Conservation (phyloP, 1,140 invertebrate genomes). For the Pollicipes pollicipes region DNA sequence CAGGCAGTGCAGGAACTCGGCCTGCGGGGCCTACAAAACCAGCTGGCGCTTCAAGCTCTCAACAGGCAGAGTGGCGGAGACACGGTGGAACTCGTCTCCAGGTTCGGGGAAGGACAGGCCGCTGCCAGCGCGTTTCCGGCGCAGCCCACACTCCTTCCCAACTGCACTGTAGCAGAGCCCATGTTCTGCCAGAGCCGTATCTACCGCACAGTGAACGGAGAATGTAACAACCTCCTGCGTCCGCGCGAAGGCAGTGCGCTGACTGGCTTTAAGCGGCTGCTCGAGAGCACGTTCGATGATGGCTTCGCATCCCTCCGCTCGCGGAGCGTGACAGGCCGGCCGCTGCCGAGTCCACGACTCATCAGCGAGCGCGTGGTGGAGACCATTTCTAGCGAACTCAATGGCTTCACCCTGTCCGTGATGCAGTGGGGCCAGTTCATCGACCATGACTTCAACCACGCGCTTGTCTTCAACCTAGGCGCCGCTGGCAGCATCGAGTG, state of each 20-base stretch:
- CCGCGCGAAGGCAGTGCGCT: conserved; percentile 66
- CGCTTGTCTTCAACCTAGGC: conserved; percentile 14
- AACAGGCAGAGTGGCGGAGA: not conserved
- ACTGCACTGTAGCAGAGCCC: not conserved
- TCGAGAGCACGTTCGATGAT: conserved; percentile 75
- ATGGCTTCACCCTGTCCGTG: conserved; percentile 39
- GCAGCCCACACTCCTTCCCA: not conserved
- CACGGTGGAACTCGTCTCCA: not conserved
- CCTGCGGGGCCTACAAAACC: not conserved
- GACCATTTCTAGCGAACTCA: conserved; percentile 28
- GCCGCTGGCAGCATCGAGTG: conserved; percentile 17
- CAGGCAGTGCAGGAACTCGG: not conserved
- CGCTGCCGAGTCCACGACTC: conserved; percentile 49
- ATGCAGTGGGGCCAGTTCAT: conserved; percentile 68
- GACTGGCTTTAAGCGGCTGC: conserved; percentile 64
- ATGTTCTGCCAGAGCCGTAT: conserved; percentile 38
- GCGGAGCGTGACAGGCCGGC: conserved; percentile 12
- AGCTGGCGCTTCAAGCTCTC: not conserved
- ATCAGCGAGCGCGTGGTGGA: conserved; percentile 36
- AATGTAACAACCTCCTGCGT: conserved; percentile 78
- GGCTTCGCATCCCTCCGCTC: conserved; percentile 53
- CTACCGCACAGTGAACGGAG: conserved; percentile 71
- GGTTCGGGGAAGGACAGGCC: not conserved
- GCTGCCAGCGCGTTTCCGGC: not conserved
- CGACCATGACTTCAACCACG: conserved; percentile 49